Evolutionary conservation across 2,888 invertebrate genomes (phyloP).

Genomic region (Reticulitermes lucifugus): DNA sequence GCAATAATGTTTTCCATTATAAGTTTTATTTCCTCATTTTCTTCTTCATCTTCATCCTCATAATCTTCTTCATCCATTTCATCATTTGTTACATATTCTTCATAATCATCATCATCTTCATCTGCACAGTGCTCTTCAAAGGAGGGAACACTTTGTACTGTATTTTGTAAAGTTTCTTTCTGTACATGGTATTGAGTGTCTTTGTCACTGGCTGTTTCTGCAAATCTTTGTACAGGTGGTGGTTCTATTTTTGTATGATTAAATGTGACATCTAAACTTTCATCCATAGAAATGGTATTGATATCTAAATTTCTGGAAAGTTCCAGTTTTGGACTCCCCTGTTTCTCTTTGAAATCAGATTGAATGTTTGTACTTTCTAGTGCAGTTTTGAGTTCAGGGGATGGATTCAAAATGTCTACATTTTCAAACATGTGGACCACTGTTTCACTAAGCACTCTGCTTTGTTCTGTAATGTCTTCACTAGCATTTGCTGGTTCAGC

Average conservation of each 20-base stretch:
- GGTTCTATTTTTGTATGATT: not conserved
- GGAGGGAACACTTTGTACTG: slow-evolving; percentile 18
- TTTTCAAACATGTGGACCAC: not conserved
- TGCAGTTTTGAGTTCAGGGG: not conserved
- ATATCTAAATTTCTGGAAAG: not conserved
- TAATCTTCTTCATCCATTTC: slow-evolving; percentile 50
- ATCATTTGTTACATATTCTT: slow-evolving; percentile 54
- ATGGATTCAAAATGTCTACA: not conserved
- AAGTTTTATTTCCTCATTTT: slow-evolving; percentile 48
- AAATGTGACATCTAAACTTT: not conserved
- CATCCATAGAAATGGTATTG: not conserved
- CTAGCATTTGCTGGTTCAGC: not conserved
- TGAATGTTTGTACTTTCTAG: not conserved
- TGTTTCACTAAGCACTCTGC: not conserved
- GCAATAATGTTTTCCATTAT: slow-evolving; percentile 14
- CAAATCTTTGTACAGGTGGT: not conserved
- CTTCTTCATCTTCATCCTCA: slow-evolving; percentile 59
- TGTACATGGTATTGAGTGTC: not conserved
- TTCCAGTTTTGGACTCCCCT: not conserved
- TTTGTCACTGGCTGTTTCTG: not conserved
- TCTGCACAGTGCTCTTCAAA: slow-evolving; percentile 47
- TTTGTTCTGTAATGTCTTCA: not conserved
- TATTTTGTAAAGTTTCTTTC: not conserved
- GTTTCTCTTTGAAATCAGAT: not conserved
- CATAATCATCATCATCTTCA: slow-evolving; percentile 64